phyloP scores from a whole-genome alignment of 2,888 invertebrate species.

The Sepiola atlantica region DNA sequence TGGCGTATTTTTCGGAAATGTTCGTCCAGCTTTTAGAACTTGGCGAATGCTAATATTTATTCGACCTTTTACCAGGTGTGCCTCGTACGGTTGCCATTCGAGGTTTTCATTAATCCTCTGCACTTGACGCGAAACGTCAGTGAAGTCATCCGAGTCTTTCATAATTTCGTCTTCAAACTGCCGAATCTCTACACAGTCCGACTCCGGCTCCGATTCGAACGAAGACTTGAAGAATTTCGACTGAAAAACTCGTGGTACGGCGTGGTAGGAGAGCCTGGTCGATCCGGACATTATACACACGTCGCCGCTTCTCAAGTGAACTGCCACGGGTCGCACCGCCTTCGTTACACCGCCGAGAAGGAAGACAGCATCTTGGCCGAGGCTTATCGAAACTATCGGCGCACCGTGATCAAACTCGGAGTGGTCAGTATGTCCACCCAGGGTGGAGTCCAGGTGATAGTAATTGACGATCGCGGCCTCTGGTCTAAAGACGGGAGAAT shows the following conservation, averaged over 20 bases:
- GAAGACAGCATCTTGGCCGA: conserved; percentile 96
- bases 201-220: background rate
- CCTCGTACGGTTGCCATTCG: conserved; percentile 64
- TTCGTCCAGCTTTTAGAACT: conserved; percentile 79
- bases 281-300: conserved; percentile 90
- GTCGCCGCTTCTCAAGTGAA: conserved; percentile 91
- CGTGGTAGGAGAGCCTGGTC: conserved; percentile 92
- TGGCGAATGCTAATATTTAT: conserved; percentile 96
- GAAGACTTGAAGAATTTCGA: conserved; percentile 47
- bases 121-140: conserved; percentile 50
- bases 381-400: conserved; percentile 83
- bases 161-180: background rate
- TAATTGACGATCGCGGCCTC: conserved; percentile 98
- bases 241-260: conserved; percentile 86
- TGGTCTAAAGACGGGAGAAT: conserved; percentile 73
- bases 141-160: conserved; percentile 54
- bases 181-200: conserved; percentile 71
- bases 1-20: background rate
- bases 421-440: conserved; percentile 95
- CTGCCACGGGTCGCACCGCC: conserved; percentile 70
- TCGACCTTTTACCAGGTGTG: conserved; percentile 83
- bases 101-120: conserved; percentile 41
- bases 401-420: conserved; percentile 90
- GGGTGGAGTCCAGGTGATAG: conserved; percentile 92
- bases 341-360: conserved; percentile 88